These are phyloP conservation scores for Prenolepis imparis DNA, from an alignment of 2,888 invertebrate genomes.

Conservation along the genomic window DNA sequence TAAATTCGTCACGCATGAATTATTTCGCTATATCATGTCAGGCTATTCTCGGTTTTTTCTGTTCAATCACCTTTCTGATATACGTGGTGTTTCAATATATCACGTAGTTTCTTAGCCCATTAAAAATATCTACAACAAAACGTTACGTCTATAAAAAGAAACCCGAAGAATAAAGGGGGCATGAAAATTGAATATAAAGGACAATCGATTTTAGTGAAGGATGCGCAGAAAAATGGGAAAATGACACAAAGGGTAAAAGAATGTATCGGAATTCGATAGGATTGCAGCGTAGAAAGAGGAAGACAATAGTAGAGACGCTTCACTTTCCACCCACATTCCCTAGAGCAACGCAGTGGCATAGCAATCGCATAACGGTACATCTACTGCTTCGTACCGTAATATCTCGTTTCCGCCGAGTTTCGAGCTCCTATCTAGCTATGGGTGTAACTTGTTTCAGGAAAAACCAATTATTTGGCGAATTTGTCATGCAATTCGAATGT, in stretches of 20 bases:
- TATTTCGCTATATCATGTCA: not conserved
- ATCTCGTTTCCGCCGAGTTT: slow-evolving; percentile 74
- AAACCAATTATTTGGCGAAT: not conserved
- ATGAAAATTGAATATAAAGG: not conserved
- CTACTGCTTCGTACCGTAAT: slow-evolving; percentile 77
- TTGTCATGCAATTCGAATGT: not conserved
- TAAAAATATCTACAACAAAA: not conserved
- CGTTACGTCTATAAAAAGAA: not conserved
- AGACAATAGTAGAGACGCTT: slow-evolving; percentile 69
- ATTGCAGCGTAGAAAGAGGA: slow-evolving; percentile 42
- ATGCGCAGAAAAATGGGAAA: slow-evolving; percentile 32
- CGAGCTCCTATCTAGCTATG: slow-evolving; percentile 27
- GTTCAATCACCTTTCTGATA: too few relatives aligned
- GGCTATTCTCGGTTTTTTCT: not conserved
- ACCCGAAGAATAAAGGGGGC: not conserved
- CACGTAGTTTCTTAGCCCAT: not conserved
- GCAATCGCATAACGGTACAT: slow-evolving; percentile 83
- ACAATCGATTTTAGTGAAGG: slow-evolving; percentile 21
- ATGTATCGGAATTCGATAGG: slow-evolving; percentile 49
- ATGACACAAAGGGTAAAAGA: slow-evolving; percentile 22
- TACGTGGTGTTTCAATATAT: not conserved
- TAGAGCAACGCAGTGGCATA: slow-evolving; percentile 78
- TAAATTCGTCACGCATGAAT: slow-evolving; percentile 13
- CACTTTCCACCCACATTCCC: slow-evolving; percentile 83
- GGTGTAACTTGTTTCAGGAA: slow-evolving; percentile 16